These are phyloP conservation scores for Oryctolagus cuniculus DNA, from an alignment of 2,113 vertebrate genomes.

Conservation along the genomic window DNA sequence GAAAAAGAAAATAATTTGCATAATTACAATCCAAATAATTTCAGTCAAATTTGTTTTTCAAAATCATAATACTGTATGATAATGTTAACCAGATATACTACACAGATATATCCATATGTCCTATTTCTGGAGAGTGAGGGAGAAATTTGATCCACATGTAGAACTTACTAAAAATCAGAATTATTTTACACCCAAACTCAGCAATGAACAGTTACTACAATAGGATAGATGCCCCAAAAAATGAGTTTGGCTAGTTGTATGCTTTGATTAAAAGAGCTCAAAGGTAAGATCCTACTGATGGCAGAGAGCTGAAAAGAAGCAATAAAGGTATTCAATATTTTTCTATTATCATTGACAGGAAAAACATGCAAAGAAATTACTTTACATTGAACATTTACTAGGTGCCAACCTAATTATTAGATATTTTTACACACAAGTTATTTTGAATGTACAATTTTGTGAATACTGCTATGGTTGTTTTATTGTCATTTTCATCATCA, in stretches of 20 bases:
- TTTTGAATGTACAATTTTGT: neutral
- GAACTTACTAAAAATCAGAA: neutral
- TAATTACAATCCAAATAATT: neutral
- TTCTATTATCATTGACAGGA: neutral
- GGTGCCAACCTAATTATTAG: neutral
- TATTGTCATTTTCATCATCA: neutral
- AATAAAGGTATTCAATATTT: neutral
- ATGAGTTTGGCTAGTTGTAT: neutral
- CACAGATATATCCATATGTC: neutral
- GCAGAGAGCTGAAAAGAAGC: neutral
- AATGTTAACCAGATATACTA: neutral
- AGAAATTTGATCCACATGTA: neutral
- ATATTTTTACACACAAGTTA: neutral
- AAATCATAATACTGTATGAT: neutral
- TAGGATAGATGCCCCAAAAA: neutral
- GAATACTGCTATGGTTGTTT: neutral
- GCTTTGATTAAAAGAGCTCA: constrained; percentile 27
- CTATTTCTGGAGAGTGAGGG: neutral
- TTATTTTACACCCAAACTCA: neutral
- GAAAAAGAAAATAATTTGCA: neutral
- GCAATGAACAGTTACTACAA: neutral
- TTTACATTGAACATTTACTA: neutral
- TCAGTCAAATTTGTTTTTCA: neutral
- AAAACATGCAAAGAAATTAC: neutral
- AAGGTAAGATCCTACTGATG: neutral